These are phyloP conservation scores for Zelostemma sp. DNA, from an alignment of 1,140 invertebrate species.

Conservation along the genomic window DNA sequence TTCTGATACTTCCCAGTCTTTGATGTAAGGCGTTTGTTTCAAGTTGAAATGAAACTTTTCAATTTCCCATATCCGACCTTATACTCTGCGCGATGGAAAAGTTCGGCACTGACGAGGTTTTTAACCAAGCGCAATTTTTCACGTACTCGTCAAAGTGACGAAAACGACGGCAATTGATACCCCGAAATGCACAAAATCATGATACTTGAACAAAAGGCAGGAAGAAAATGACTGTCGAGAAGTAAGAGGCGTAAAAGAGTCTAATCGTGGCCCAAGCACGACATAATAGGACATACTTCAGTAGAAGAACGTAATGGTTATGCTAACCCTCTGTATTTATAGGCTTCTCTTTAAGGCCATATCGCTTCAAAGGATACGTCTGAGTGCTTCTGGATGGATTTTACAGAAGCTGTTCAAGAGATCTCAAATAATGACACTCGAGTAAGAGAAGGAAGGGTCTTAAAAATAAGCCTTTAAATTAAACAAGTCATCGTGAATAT, in stretches of 20 bases:
- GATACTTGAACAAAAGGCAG: too few relatives aligned
- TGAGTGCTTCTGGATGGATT: conserved; percentile 40
- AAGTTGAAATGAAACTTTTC: too few relatives aligned
- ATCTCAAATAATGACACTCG: conserved; percentile 36
- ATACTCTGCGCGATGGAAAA: too few relatives aligned
- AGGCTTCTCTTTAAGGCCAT: conserved; percentile 36
- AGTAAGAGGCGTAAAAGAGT: conserved; percentile 21
- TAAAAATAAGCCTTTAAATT: conserved; percentile 21
- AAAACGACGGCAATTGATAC: too few relatives aligned
- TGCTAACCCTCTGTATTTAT: conserved; percentile 45
- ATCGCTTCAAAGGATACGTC: conserved; percentile 39
- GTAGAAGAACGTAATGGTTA: conserved; percentile 34
- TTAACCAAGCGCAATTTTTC: too few relatives aligned
- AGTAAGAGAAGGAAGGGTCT: conserved; percentile 20
- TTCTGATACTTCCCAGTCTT: too few relatives aligned
- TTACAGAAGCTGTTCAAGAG: conserved; percentile 38
- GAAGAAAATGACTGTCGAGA: not conserved
- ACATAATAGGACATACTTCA: conserved; percentile 36
- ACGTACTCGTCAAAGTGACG: too few relatives aligned
- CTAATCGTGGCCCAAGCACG: conserved; percentile 25
- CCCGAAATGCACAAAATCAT: too few relatives aligned
- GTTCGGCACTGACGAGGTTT: too few relatives aligned
- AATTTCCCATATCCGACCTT: too few relatives aligned
- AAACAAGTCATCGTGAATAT: not conserved
- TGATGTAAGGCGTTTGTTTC: too few relatives aligned